Evolutionary conservation across 2,888 invertebrate species (phyloP).

Genomic region (Aethes cnicana): DNA sequence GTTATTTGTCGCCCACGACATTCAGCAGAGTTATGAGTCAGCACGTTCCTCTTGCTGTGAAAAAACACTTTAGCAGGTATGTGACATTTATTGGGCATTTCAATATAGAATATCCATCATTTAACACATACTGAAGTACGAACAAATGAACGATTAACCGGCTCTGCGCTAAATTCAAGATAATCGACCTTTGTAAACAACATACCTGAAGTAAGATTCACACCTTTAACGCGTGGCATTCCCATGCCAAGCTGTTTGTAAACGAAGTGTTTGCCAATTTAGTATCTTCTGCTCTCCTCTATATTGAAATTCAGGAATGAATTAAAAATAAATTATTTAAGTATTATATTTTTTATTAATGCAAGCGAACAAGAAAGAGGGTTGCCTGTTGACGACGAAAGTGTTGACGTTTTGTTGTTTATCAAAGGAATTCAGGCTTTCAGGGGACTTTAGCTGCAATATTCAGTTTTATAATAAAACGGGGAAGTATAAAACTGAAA

Average conservation of each 20-base stretch:
- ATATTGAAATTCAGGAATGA: neutral
- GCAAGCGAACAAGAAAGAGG: no score
- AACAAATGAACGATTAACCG: constrained; percentile 35
- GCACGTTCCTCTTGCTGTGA: constrained; percentile 45
- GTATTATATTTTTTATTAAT: no score
- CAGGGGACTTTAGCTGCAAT: constrained; percentile 13
- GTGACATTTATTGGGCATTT: constrained; percentile 35
- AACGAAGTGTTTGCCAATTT: neutral
- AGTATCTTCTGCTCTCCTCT: no score
- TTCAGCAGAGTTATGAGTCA: constrained; percentile 51
- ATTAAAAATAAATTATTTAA: no score
- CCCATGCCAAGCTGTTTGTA: neutral
- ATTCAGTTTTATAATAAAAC: constrained; percentile 5
- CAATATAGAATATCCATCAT: constrained; percentile 18
- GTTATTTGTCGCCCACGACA: constrained; percentile 61
- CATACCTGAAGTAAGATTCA: constrained; percentile 10
- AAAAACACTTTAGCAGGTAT: constrained; percentile 55
- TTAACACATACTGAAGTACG: constrained; percentile 3
- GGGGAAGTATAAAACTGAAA: constrained; percentile 17
- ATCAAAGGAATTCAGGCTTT: constrained; percentile 14
- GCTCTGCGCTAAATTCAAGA: neutral
- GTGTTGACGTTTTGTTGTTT: constrained; percentile 4
- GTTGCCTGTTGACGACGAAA: no score
- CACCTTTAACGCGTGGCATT: constrained; percentile 4
- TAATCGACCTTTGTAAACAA: constrained; percentile 4